Conservation (phyloP, 2,113 vertebrate species). For the Oriolus oriolus region DNA sequence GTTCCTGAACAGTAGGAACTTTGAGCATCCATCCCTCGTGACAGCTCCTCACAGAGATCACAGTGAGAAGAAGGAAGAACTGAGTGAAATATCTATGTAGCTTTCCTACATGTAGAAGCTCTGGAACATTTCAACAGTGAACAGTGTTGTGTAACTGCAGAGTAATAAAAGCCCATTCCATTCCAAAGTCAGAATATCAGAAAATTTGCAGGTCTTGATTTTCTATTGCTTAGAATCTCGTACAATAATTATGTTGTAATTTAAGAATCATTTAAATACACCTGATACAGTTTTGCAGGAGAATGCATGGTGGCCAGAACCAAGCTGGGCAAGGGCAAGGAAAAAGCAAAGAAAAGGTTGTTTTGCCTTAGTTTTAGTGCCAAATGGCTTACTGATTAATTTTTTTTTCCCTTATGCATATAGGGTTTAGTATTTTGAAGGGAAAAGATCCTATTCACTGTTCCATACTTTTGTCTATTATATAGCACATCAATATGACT, state of each 20-base stretch:
- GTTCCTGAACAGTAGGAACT: background rate
- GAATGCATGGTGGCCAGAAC: background rate
- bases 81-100: background rate
- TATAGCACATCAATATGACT: background rate
- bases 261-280: background rate
- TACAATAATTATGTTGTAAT: background rate
- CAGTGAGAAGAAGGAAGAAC: background rate
- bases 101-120: background rate
- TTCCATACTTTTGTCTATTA: background rate
- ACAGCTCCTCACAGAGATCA: background rate
- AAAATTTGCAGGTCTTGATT: background rate
- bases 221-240: background rate
- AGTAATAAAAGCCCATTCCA: background rate
- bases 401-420: background rate
- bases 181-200: background rate
- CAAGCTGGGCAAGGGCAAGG: background rate
- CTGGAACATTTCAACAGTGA: background rate
- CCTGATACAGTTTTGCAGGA: background rate
- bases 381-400: background rate
- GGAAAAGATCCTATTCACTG: background rate
- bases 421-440: background rate
- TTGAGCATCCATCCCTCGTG: background rate
- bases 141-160: background rate
- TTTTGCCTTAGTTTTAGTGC: background rate
- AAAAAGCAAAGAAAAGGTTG: background rate